Evolutionary conservation across 2,888 invertebrate genomes (phyloP).

Genomic region (Anodontia alba): DNA sequence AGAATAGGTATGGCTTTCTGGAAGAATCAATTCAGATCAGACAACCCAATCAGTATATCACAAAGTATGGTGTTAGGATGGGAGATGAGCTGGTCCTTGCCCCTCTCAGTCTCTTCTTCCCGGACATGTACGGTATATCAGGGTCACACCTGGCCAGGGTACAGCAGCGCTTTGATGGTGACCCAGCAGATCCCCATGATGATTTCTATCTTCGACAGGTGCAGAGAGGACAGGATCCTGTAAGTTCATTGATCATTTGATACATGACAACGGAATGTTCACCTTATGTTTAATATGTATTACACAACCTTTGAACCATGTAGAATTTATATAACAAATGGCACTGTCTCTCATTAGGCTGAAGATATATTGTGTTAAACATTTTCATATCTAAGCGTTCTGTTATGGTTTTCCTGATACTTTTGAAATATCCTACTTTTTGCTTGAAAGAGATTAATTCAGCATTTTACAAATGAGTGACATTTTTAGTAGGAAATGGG

Average conservation of each 20-base stretch:
- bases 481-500: too few relatives aligned
- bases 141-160: constrained; percentile 87
- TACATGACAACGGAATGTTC: neutral
- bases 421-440: too few relatives aligned
- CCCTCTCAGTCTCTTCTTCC: constrained; percentile 94
- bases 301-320: too few relatives aligned
- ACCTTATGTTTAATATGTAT: too few relatives aligned
- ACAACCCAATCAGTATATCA: constrained; percentile 78
- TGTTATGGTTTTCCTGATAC: too few relatives aligned
- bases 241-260: constrained; percentile 22
- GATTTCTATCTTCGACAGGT: constrained; percentile 96
- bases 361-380: too few relatives aligned
- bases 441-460: too few relatives aligned
- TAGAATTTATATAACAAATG: too few relatives aligned
- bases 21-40: constrained; percentile 83
- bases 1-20: constrained; percentile 94
- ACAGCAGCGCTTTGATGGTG: constrained; percentile 88
- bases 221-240: constrained; percentile 53
- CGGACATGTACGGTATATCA: constrained; percentile 90
- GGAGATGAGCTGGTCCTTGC: constrained; percentile 97
- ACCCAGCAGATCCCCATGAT: constrained; percentile 97
- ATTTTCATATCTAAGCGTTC: too few relatives aligned
- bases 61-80: constrained; percentile 87
- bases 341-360: too few relatives aligned
- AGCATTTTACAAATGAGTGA: too few relatives aligned